Percentiles rank a stretch among this genome's conserved stretches.
phyloP scores from a whole-genome alignment of 2,113 vertebrate species.

The Orycteropus afer region DNA sequence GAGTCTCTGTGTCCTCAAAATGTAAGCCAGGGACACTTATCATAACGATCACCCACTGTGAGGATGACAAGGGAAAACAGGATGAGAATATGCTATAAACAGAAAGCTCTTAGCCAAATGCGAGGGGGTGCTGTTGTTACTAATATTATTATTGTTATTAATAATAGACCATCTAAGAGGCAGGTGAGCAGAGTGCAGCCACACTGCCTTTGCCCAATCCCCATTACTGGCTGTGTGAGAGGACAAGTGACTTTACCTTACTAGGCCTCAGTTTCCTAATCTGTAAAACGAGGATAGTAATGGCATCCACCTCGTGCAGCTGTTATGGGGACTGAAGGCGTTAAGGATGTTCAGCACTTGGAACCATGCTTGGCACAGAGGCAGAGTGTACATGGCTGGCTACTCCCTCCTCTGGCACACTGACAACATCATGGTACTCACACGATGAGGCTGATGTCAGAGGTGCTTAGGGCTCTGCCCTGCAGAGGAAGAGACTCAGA shows the following conservation, averaged over 20 bases:
- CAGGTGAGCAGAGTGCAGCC: not conserved
- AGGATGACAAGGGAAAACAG: not conserved
- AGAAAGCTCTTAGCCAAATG: not conserved
- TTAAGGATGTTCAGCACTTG: not conserved
- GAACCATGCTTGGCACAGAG: not conserved
- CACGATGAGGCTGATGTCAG: not conserved
- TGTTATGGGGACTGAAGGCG: not conserved
- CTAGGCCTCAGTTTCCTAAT: not conserved
- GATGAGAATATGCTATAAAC: not conserved
- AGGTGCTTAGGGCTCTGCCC: not conserved
- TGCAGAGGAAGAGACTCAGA: not conserved
- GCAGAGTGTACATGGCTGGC: not conserved
- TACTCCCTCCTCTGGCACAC: not conserved
- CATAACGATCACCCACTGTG: not conserved
- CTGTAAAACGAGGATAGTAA: not conserved
- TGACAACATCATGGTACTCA: rapidly evolving
- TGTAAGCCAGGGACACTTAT: not conserved
- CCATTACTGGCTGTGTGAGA: not conserved
- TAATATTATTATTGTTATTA: not conserved
- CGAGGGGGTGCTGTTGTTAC: not conserved
- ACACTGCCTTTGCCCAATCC: not conserved
- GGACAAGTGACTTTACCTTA: not conserved
- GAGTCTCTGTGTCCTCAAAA: not conserved
- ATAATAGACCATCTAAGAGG: not conserved
- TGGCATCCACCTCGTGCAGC: not conserved